phyloP scores from a whole-genome alignment of 2,797 vertebrate genomes.

The Lophotriccus pileatus region DNA sequence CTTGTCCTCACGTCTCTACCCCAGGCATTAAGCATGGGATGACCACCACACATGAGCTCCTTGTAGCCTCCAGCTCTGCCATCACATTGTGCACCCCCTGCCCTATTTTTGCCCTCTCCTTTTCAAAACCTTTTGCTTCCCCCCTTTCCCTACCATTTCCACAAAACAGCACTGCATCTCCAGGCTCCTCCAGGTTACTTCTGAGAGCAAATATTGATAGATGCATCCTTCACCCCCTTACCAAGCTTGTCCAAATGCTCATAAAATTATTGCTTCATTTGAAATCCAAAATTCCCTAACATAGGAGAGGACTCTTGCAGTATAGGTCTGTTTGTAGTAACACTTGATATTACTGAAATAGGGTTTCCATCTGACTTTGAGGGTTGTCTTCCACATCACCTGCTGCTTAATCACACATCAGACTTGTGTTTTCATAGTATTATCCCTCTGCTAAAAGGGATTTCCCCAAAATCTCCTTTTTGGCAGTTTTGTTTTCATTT shows the following conservation, averaged over 20 bases:
- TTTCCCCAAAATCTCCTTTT: not conserved
- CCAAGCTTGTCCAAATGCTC: not conserved
- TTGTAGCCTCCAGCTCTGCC: not conserved
- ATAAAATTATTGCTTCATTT: not conserved
- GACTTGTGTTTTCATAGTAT: not conserved
- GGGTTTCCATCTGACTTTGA: not conserved
- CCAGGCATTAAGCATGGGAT: fast-evolving
- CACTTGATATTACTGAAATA: not conserved
- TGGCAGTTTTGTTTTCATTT: not conserved
- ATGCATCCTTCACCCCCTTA: not conserved
- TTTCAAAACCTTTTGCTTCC: not conserved
- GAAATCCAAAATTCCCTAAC: not conserved
- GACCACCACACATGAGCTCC: not conserved
- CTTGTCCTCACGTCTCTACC: not conserved
- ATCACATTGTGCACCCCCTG: not conserved
- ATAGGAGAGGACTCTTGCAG: not conserved
- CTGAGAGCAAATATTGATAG: not conserved
- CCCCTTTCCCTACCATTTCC: not conserved
- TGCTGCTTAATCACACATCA: not conserved
- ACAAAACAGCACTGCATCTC: not conserved
- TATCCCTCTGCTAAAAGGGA: not conserved
- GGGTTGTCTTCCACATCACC: not conserved
- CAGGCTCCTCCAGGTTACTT: not conserved
- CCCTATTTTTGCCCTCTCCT: not conserved
- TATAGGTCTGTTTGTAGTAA: not conserved